Percentiles rank a stretch among this genome's conserved stretches.
phyloP scores from a whole-genome alignment of 2,113 vertebrate genomes.

The Alligator mississippiensis region DNA sequence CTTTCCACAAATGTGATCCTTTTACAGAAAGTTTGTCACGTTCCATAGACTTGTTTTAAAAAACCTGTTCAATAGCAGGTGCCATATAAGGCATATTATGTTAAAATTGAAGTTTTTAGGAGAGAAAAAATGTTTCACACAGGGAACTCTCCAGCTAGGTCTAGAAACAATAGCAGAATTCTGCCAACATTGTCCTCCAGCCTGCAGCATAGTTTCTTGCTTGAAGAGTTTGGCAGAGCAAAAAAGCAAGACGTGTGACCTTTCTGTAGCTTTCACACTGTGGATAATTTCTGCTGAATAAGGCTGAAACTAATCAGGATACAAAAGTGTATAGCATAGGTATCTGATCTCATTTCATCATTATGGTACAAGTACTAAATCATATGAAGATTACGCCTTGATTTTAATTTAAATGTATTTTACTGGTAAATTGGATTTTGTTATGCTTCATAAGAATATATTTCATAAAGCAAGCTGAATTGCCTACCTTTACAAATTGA shows the following conservation, averaged over 20 bases:
- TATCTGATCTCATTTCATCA: constrained; percentile 68
- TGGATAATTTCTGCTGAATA: constrained; percentile 63
- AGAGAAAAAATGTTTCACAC: too few relatives aligned
- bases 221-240: neutral
- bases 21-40: neutral
- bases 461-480: constrained; percentile 72
- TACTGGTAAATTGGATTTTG: constrained; percentile 79
- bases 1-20: neutral
- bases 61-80: neutral
- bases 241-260: neutral
- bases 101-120: neutral
- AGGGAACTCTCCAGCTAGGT: neutral
- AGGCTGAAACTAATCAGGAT: constrained; percentile 46
- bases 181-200: neutral
- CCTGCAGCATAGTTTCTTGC: neutral
- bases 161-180: neutral
- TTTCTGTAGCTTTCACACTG: neutral
- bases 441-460: constrained; percentile 77
- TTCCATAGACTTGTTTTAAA: neutral
- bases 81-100: neutral
- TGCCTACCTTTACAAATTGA: constrained; percentile 77
- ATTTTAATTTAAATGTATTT: constrained; percentile 85
- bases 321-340: constrained; percentile 39
- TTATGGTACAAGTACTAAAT: constrained; percentile 56
- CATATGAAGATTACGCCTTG: constrained; percentile 65